These are phyloP conservation scores for Atrina japonica DNA, from an alignment of 2,888 invertebrate species.

Conservation along the genomic window DNA sequence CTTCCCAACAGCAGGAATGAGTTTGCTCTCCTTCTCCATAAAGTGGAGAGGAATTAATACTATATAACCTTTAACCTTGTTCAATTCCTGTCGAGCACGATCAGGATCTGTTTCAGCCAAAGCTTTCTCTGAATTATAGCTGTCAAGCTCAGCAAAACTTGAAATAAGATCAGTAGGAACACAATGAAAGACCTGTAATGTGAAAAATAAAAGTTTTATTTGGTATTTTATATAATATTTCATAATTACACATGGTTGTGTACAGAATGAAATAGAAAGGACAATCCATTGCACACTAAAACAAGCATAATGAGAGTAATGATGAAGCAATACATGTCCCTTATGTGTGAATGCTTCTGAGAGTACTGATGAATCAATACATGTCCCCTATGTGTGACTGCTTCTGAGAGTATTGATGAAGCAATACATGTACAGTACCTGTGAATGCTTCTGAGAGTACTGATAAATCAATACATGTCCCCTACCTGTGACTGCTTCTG, in stretches of 20 bases:
- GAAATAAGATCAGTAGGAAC: conserved; percentile 92
- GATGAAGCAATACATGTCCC: too few relatives aligned
- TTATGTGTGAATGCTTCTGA: too few relatives aligned
- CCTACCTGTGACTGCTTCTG: too few relatives aligned
- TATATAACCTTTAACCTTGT: conserved; percentile 90
- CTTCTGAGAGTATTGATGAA: too few relatives aligned
- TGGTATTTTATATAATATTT: neutral
- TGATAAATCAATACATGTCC: too few relatives aligned
- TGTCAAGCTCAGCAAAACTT: conserved; percentile 88
- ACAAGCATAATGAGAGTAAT: too few relatives aligned
- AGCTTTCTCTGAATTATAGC: conserved; percentile 88
- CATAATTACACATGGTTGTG: neutral
- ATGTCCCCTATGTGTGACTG: too few relatives aligned
- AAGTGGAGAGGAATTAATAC: conserved; percentile 95
- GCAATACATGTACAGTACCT: too few relatives aligned
- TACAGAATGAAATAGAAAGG: neutral
- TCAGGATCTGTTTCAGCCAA: conserved; percentile 88
- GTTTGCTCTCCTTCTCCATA: conserved; percentile 91
- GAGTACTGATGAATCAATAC: too few relatives aligned
- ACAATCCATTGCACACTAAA: too few relatives aligned
- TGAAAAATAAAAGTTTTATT: neutral
- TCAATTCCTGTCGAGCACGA: conserved; percentile 85
- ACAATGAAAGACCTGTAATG: conserved; percentile 89
- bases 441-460: too few relatives aligned
- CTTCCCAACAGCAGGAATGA: conserved; percentile 90